phyloP scores from a whole-genome alignment of 1,140 invertebrate species.

The Calliphora vicina region DNA sequence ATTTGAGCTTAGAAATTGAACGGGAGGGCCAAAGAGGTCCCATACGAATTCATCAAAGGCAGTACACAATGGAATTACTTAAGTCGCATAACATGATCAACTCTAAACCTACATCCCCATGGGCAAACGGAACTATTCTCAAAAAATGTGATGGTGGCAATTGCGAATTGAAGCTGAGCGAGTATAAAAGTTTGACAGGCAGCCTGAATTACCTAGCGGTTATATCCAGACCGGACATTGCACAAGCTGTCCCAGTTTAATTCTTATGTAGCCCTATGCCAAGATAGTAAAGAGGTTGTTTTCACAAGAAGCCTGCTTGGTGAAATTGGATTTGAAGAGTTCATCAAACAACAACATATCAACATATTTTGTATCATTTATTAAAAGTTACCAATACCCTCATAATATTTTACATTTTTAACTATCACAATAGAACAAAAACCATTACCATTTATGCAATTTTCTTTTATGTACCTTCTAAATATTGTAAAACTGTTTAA shows the following conservation, averaged over 20 bases:
- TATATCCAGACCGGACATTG: too few species aligned
- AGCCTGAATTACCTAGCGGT: conserved; percentile 30
- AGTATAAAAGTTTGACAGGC: conserved; percentile 33
- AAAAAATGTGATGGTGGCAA: conserved; percentile 22
- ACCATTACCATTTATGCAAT: too few species aligned
- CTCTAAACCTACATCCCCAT: conserved; percentile 21
- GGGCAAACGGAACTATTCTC: conserved; percentile 19
- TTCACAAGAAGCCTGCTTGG: conserved; percentile 50
- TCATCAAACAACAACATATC: not conserved
- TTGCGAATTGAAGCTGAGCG: not conserved
- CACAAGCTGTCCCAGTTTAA: conserved; percentile 35
- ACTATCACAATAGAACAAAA: too few species aligned
- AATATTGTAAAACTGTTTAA: too few species aligned
- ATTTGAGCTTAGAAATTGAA: not conserved
- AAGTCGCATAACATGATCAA: not conserved
- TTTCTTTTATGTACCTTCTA: too few species aligned
- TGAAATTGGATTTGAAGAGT: conserved; percentile 41
- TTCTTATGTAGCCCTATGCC: conserved; percentile 60
- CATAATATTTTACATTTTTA: too few species aligned
- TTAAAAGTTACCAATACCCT: too few species aligned
- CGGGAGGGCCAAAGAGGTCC: not conserved
- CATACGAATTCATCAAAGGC: not conserved
- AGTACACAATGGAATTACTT: not conserved
- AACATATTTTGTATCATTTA: not conserved
- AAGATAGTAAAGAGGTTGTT: conserved; percentile 59